Conservation (phyloP, 2,113 vertebrate genomes). For the Nerophis lumbriciformis region DNA sequence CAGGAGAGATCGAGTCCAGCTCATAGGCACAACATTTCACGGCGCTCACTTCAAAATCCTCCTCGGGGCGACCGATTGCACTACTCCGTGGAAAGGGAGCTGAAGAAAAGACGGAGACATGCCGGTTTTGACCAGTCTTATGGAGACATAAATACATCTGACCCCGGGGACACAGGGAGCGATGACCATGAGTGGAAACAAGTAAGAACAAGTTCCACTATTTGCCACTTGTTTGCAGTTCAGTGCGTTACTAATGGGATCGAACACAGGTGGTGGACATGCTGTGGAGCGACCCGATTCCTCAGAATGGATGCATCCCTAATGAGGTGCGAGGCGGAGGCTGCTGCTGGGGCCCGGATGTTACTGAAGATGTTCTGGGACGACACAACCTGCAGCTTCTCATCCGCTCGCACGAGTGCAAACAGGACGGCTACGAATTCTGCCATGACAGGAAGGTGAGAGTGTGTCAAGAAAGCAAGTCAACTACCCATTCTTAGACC, state of each 20-base stretch:
- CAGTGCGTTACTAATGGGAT: background rate
- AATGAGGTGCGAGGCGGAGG: conserved; percentile 83
- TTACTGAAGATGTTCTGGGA: conserved; percentile 75
- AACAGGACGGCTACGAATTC: conserved; percentile 90
- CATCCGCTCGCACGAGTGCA: conserved; percentile 92
- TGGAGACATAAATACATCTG: conserved; percentile 39
- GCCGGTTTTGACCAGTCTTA: conserved; percentile 60
- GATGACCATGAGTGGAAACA: conserved; percentile 78
- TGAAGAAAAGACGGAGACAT: conserved; percentile 61
- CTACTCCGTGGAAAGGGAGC: conserved; percentile 73
- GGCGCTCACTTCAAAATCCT: conserved; percentile 44
- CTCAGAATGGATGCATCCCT: conserved; percentile 80
- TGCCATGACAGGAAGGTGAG: conserved; percentile 82
- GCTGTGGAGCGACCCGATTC: conserved; percentile 89
- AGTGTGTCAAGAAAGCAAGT: background rate
- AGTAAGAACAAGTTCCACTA: conserved; percentile 53
- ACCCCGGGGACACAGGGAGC: conserved; percentile 48
- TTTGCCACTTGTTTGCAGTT: background rate
- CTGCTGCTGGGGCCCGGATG: conserved; percentile 88
- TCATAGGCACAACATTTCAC: conserved; percentile 23
- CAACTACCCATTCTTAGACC: background rate
- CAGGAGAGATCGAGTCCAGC: background rate
- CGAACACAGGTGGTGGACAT: conserved; percentile 78
- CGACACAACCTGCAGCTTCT: conserved; percentile 80
- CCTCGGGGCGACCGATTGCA: conserved; percentile 29